phyloP scores from a whole-genome alignment of 2,113 vertebrate species.

The Protobothrops mucrosquamatus region DNA sequence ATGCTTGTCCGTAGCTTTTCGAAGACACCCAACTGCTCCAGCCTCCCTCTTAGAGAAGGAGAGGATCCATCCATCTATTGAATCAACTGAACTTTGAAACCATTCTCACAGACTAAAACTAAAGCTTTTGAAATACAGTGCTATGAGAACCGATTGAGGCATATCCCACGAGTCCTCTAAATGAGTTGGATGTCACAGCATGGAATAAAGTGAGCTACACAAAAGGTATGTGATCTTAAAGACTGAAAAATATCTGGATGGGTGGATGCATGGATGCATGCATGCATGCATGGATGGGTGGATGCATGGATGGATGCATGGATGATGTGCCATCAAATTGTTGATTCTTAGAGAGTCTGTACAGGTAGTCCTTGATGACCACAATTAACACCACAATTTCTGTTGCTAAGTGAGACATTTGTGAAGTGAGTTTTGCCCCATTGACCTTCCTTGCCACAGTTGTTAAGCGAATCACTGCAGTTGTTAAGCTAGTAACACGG shows the following conservation, averaged over 20 bases:
- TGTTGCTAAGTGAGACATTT: too few relatives aligned
- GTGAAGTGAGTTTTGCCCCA: too few relatives aligned
- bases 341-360: neutral
- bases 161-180: neutral
- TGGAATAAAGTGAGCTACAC: neutral
- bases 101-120: neutral
- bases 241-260: neutral
- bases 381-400: too few relatives aligned
- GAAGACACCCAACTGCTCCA: neutral
- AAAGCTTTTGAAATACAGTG: neutral
- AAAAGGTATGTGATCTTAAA: neutral
- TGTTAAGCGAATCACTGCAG: too few relatives aligned
- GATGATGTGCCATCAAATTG: neutral
- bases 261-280: neutral
- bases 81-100: neutral
- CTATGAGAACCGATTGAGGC: neutral
- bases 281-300: neutral
- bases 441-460: too few relatives aligned
- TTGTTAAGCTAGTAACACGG: too few relatives aligned
- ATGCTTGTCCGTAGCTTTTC: neutral
- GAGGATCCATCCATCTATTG: neutral
- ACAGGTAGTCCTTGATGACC: too few relatives aligned
- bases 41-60: neutral
- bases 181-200: neutral
- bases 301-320: neutral